Conservation (phyloP, 2,888 invertebrate species). For the Craniophora ligustri region DNA sequence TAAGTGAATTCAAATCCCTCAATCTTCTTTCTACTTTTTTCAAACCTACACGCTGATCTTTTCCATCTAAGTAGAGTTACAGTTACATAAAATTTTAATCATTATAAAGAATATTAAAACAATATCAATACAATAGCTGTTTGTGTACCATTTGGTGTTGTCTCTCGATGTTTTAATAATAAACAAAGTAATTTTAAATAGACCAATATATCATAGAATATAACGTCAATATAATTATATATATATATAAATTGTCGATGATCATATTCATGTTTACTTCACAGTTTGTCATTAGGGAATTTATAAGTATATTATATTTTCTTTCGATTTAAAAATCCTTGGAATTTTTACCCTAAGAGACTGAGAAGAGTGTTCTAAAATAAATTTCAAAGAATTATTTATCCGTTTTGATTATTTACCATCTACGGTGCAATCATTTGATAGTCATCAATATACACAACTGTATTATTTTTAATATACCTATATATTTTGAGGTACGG, state of each 20-base stretch:
- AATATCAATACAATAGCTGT: conserved; percentile 68
- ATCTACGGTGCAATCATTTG: conserved; percentile 32
- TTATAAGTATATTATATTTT: conserved; percentile 34
- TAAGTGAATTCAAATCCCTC: conserved; percentile 3
- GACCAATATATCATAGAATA: conserved; percentile 64
- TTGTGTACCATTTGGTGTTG: conserved; percentile 74
- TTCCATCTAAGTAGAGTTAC: conserved; percentile 46
- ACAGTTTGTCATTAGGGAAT: conserved; percentile 41
- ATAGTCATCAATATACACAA: conserved; percentile 38
- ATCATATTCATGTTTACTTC: conserved; percentile 46
- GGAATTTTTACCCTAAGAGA: conserved; percentile 84
- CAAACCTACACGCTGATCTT: neutral
- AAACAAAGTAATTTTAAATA: conserved; percentile 64
- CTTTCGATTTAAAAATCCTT: conserved; percentile 63
- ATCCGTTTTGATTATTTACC: conserved; percentile 45
- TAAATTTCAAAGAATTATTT: conserved; percentile 70
- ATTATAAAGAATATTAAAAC: conserved; percentile 46
- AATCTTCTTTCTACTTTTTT: conserved; percentile 2
- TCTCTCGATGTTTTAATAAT: conserved; percentile 76
- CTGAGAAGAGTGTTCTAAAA: conserved; percentile 86
- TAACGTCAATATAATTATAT: conserved; percentile 39
- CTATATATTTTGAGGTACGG: conserved; percentile 41
- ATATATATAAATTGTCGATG: conserved; percentile 37
- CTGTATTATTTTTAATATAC: conserved; percentile 21
- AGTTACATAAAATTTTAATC: conserved; percentile 41